A percentile compares a stretch with the other conserved stretches of the same genome.
These are phyloP conservation scores for Meloidogyne chitwoodi DNA, from an alignment of 1,140 invertebrate species.

Conservation along the genomic window DNA sequence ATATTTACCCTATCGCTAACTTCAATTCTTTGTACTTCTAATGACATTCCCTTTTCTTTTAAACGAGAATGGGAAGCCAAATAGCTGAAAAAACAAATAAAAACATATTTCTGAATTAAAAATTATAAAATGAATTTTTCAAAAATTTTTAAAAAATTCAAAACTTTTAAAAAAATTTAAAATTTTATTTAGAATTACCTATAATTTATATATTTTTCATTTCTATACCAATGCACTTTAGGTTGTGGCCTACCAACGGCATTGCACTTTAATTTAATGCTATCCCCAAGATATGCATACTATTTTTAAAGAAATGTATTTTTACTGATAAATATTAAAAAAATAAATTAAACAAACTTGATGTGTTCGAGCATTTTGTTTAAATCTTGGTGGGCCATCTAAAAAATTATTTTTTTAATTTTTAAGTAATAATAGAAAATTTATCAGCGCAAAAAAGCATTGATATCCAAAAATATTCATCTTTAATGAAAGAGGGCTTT, in stretches of 20 bases:
- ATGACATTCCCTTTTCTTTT: constrained; percentile 32
- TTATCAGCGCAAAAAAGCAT: no score
- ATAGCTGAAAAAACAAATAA: not conserved
- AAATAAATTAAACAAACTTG: constrained; percentile 10
- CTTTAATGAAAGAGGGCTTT: no score
- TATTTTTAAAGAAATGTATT: no score
- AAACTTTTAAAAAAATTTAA: not conserved
- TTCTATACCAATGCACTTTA: constrained; percentile 49
- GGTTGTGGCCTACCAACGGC: constrained; percentile 44
- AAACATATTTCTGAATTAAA: no score
- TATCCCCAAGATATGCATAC: constrained; percentile 45
- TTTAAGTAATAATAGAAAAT: not conserved
- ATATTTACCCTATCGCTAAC: constrained; percentile 37
- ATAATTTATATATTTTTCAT: constrained; percentile 46
- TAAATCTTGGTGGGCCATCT: constrained; percentile 44
- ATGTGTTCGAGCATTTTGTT: constrained; percentile 42
- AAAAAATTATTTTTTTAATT: constrained; percentile 8
- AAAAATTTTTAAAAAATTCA: no score
- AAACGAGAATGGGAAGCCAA: constrained; percentile 7
- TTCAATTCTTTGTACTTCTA: constrained; percentile 42
- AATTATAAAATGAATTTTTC: no score
- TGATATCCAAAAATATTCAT: no score
- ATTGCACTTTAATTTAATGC: constrained; percentile 42
- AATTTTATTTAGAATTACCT: constrained; percentile 28
- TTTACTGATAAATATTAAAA: no score